phyloP scores from a whole-genome alignment of 2,797 vertebrate genomes.

The Threskiornis aethiopicus region DNA sequence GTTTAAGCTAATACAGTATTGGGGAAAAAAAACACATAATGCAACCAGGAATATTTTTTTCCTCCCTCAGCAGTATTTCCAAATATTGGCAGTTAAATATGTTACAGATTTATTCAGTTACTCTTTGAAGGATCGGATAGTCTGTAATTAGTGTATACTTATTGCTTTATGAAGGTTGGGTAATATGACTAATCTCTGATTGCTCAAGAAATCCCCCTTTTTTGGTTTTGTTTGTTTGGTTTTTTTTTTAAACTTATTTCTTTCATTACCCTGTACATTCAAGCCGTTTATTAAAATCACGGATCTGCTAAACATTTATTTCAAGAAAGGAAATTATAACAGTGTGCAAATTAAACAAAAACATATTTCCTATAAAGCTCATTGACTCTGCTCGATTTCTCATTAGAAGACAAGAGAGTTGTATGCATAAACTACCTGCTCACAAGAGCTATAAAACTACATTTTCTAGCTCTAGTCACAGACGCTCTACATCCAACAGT shows the following conservation, averaged over 20 bases:
- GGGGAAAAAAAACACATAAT: constrained; percentile 9
- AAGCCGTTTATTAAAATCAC: constrained; percentile 31
- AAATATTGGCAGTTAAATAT: constrained; percentile 24
- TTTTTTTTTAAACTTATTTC: constrained; percentile 15
- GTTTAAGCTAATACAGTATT: constrained; percentile 44
- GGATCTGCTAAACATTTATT: constrained; percentile 18
- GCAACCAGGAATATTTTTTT: not conserved
- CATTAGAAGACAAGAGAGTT: constrained; percentile 33
- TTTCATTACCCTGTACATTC: constrained; percentile 33
- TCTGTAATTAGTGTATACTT: constrained; percentile 19
- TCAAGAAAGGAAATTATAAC: constrained; percentile 40
- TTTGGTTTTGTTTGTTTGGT: not conserved
- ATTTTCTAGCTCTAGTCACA: constrained; percentile 27
- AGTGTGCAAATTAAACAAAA: constrained; percentile 58
- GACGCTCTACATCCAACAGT: not conserved
- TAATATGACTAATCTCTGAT: constrained; percentile 34
- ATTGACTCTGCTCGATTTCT: constrained; percentile 44
- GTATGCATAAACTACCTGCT: constrained; percentile 44
- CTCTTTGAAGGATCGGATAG: not conserved
- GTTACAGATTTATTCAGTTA: constrained; percentile 31
- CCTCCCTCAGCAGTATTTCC: constrained; percentile 8
- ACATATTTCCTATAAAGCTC: constrained; percentile 13
- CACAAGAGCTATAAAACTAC: constrained; percentile 35
- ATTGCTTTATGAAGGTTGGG: constrained; percentile 22
- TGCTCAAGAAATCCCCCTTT: constrained; percentile 36